Evolutionary conservation across 1,140 invertebrate genomes (phyloP).

Genomic region (Drosophila setifemur): DNA sequence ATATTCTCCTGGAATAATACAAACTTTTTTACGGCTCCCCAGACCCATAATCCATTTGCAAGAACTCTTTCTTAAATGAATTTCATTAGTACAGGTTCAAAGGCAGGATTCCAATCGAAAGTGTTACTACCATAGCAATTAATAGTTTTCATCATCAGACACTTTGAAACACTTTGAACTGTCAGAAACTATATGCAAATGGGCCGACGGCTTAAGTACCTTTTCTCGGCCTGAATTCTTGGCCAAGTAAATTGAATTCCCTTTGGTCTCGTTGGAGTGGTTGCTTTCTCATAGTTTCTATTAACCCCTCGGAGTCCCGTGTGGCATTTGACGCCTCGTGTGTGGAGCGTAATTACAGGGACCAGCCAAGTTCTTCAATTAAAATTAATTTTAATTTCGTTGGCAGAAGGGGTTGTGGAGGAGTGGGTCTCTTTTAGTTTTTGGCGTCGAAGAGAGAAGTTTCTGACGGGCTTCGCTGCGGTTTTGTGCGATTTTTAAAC

Average conservation of each 20-base stretch:
- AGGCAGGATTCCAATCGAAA: slow-evolving; percentile 25
- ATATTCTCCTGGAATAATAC: neutral
- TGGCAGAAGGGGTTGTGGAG: neutral
- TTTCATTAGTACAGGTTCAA: slow-evolving; percentile 3
- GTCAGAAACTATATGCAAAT: slow-evolving; percentile 68
- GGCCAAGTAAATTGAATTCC: slow-evolving; percentile 59
- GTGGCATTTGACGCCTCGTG: slow-evolving; percentile 54
- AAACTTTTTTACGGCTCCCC: neutral
- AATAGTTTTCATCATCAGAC: slow-evolving; percentile 56
- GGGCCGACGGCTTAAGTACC: slow-evolving; percentile 29
- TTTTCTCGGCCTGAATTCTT: slow-evolving; percentile 52
- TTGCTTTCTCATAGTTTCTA: slow-evolving; percentile 4
- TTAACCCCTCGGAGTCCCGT: slow-evolving; percentile 14
- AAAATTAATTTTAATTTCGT: slow-evolving; percentile 54
- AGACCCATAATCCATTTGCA: neutral
- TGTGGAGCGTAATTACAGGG: slow-evolving; percentile 68
- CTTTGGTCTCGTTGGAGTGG: slow-evolving; percentile 23
- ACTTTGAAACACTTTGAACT: slow-evolving; percentile 69
- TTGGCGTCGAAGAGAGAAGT: slow-evolving; percentile 10
- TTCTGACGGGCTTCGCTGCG: slow-evolving; percentile 16
- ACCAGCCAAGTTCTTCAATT: slow-evolving; percentile 37
- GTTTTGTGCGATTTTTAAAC: slow-evolving; percentile 33
- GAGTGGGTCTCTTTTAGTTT: slow-evolving; percentile 37
- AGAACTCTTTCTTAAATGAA: neutral
- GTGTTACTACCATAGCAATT: slow-evolving; percentile 48